phyloP scores from a whole-genome alignment of 2,888 invertebrate species.

The Hybos culiciformis region DNA sequence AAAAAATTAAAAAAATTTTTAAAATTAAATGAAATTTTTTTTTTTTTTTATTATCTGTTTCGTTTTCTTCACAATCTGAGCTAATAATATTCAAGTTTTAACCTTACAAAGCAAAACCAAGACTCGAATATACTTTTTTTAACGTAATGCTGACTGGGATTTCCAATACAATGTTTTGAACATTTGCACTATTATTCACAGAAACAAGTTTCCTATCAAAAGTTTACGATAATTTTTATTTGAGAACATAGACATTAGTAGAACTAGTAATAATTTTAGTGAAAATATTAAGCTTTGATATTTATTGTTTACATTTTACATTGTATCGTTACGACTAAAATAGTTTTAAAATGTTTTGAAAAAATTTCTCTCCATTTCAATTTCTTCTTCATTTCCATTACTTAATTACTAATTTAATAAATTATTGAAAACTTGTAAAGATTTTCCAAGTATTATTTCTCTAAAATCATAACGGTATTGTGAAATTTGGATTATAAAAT shows the following conservation, averaged over 20 bases:
- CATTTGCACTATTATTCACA: too few species aligned
- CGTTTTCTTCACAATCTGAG: too few species aligned
- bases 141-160: too few species aligned
- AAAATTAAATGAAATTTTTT: too few species aligned
- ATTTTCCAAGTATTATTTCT: conserved; percentile 39
- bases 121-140: conserved; percentile 28
- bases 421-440: conserved; percentile 34
- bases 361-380: conserved; percentile 10
- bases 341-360: conserved; percentile 21
- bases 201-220: too few species aligned
- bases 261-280: conserved; percentile 41
- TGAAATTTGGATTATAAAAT: conserved; percentile 40
- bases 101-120: too few species aligned
- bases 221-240: conserved; percentile 18
- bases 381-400: conserved; percentile 25
- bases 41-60: too few species aligned
- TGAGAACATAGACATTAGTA: conserved; percentile 37
- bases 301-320: conserved; percentile 19
- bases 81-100: too few species aligned
- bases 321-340: conserved; percentile 39
- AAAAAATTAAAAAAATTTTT: too few species aligned
- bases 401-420: conserved; percentile 29
- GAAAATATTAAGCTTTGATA: conserved; percentile 59
- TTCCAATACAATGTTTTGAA: too few species aligned
- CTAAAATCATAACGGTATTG: conserved; percentile 44